Base-by-base conservation (phyloP, 2,797 vertebrate species). In the Eulemur mongoz region DNA sequence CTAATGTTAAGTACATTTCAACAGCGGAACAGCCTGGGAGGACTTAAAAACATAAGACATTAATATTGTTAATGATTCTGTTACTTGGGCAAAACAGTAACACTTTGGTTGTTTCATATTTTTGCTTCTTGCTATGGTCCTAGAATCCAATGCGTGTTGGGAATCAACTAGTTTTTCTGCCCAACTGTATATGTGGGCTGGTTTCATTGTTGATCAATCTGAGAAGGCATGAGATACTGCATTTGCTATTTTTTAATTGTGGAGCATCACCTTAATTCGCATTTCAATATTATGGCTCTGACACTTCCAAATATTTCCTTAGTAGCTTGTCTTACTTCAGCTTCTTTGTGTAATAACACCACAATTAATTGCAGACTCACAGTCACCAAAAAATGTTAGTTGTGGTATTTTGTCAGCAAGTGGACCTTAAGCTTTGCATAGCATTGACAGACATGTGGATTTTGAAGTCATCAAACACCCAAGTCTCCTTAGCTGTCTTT, bases 131-230 rank as follows among this genome's bases (percentile, higher is more conserved):
- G 30, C 50, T 82, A 69, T 75, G 81, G 81, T 79, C 61, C 59
- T 82, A 65, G 72, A 63, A 57, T n/a, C 35, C 50, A 25, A 18
- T 7, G 15, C 0, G 15, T 45, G 25, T 48, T 65, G 65, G 75
- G 59, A 90, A 83, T 57, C 43, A 22, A 85, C 18, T 30, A 22
- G 18, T 17, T 87, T 93, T 87, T 59, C 43, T 45, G 32, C 3
- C 79, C 20, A 14, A 10, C 18, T 78, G 0, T 52, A 20, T 6
- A 8, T 43, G 32, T 52, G 79, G 25, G 7, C 86, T 65, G 7
- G 20, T 70, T 73, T 88, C 65, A 91, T 88, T 86, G 88, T 40
- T 61, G 87, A 92, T 88, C 20, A 65, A 35, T 7, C 48, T 6
- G 25, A 83, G 65, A 65, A 87, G 69, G 65, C 59, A 20, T 50